Base-by-base conservation (phyloP, 2,113 vertebrate genomes). In the Ariopsis seemanni region DNA sequence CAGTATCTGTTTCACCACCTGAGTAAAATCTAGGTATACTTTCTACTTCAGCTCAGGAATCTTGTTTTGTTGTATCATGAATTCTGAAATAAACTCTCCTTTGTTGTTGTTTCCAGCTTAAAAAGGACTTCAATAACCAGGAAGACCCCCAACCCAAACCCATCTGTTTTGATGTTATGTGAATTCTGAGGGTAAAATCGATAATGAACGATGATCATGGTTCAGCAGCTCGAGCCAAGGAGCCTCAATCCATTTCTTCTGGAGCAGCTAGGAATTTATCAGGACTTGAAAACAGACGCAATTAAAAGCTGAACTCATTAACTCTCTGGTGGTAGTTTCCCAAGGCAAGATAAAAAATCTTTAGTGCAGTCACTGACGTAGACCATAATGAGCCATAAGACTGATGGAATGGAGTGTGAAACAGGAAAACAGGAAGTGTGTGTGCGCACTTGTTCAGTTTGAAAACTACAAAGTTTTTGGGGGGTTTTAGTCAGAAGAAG, bases 251-350 rank as follows among this genome's bases (percentile, higher is more conserved):
- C 74, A 85, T 85, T 58, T 30, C 42, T 20, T 50, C 69, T 7
- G 22, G 20, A 58, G 25, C 71, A 53, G 84, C 84, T 27, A 20
- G 5, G 74, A 50, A 85, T 85, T 78, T 65, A 85, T 85, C 84
- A 85, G 22, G 57, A 15, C 72, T 57, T 6, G 84, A 30, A 65
- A 77, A 85, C 42, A 62, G 58, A 63, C 25, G 42, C 72, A 85
- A 78, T 85, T 85, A 85, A 85, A 67, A 78, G 72, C 72, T 60
- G 58, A 63, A 85, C 72, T 78, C 84, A 78, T 85, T 85, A 78
- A 78, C 57, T 78, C 74, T 52, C 34, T 78, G 84, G 74, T n/a
- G 57, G 74, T 63, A 27, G 58, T 78, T 78, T 78, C 84, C 84
- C 84, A 63, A 78, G 75, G 84, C 84, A 50, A 77, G 84, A 78